Conservation (phyloP, 2,888 invertebrate species). For the Andricus curvator region DNA sequence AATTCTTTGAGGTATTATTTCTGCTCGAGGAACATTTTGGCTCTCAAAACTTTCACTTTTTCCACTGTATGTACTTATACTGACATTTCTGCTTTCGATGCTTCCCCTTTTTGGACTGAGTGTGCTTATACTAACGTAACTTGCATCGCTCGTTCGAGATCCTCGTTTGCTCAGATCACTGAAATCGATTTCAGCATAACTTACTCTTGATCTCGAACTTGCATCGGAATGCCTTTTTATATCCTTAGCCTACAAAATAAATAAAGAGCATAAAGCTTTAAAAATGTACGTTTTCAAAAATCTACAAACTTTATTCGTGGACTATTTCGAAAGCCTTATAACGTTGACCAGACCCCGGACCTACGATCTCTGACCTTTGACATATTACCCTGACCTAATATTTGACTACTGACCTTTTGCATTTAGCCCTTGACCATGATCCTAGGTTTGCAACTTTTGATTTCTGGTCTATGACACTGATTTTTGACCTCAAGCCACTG, state of each 20-base stretch:
- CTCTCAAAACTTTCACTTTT: constrained; percentile 10
- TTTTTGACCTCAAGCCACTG: no score
- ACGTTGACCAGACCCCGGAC: no score
- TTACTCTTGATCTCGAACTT: constrained; percentile 28
- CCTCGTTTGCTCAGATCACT: constrained; percentile 32
- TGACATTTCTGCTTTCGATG: neutral
- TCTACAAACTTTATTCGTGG: no score
- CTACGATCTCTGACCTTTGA: no score
- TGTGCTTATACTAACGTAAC: constrained; percentile 24
- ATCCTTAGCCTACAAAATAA: neutral
- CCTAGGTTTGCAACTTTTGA: no score
- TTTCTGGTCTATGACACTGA: no score
- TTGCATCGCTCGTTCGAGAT: constrained; percentile 34
- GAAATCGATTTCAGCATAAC: constrained; percentile 36
- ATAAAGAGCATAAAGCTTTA: neutral
- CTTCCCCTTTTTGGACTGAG: constrained; percentile 22
- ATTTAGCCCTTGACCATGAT: no score
- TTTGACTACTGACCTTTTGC: no score
- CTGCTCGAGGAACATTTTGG: neutral
- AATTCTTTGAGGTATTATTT: constrained; percentile 6
- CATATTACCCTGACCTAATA: no score
- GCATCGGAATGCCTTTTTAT: constrained; percentile 15
- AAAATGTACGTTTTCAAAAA: no score
- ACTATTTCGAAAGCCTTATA: no score
- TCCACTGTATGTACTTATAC: neutral